Conservation (phyloP, 2,113 vertebrate genomes). For the Marmota monax region DNA sequence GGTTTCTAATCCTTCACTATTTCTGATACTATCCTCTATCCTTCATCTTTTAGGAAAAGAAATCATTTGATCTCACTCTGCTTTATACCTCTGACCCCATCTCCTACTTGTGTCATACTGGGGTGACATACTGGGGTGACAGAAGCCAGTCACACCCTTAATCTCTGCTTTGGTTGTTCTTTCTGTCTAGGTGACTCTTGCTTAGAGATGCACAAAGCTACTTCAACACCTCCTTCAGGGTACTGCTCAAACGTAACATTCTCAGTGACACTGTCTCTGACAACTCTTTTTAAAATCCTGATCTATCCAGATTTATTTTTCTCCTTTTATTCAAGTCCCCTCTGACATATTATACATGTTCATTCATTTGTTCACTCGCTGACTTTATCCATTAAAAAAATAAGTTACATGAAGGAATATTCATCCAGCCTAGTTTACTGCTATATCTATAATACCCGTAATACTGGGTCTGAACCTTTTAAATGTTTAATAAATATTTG, state of each 20-base stretch:
- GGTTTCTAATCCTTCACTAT: not conserved
- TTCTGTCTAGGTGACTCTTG: not conserved
- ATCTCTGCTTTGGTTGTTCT: not conserved
- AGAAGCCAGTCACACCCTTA: not conserved
- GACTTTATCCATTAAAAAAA: not conserved
- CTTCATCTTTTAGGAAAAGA: not conserved
- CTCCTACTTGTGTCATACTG: not conserved
- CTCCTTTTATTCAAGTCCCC: not conserved
- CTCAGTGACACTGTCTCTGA: not conserved
- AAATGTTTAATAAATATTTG: not conserved
- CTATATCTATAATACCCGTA: not conserved
- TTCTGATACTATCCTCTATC: not conserved
- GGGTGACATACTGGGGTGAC: no score
- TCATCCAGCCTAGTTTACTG: not conserved
- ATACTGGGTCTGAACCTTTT: not conserved
- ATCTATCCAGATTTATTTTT: slow-evolving; percentile 31
- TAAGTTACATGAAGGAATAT: not conserved
- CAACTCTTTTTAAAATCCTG: not conserved
- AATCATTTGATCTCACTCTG: not conserved
- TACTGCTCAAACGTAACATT: not conserved
- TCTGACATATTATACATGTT: not conserved
- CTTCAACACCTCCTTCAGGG: not conserved
- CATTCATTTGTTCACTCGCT: not conserved
- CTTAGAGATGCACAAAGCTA: not conserved
- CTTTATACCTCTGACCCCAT: not conserved